Base-by-base conservation (phyloP, 2,113 vertebrate species). In the Tragelaphus scriptus region DNA sequence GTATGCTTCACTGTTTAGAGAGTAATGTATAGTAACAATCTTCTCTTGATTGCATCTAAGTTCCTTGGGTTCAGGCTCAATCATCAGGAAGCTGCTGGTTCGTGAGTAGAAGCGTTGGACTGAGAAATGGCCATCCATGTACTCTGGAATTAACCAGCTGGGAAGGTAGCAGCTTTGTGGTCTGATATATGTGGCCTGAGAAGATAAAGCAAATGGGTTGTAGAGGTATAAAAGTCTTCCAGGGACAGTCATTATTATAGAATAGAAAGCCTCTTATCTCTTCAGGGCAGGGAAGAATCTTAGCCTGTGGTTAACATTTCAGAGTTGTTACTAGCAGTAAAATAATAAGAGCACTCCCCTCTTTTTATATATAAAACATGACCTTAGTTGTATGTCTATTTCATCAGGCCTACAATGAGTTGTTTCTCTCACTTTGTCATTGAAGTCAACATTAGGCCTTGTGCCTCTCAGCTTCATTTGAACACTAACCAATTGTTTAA, bases 41-140 rank as follows among this genome's bases (percentile, higher is more conserved):
- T 4, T 88, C 71, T 97, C 85, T 40, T 99, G 97, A 49, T 96
- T 96, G 71, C 99, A 99, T 13, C 63, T 97, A 94, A 99, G 97
- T 51, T 97, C 47, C 94, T 98, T 96, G 16, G 15, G 14, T 61
- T 98, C 96, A 1, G 95, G 97, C 47, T 98, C 81, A 0, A 99
- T 98, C 95, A 98, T 98, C 84, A 99, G 56, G 94, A 99, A 99
- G 92, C 99, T 99, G 68, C 75, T 98, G 9, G 98, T 98, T 9
- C 61, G 13, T 7, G 99, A 99, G 97, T 99, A 99, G 91, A 99
- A 99, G 65, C 98, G 98, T 0, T 1, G 51, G n/a, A 98, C 94
- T 2, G 36, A 53, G 55, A 97, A 96, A 1, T 53, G 71, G 16
- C 56, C 90, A 3, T 97, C 97, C 1, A 90, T 55, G 16, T 98